These are phyloP conservation scores for Brachyhypopomus occidentalis DNA, from an alignment of 2,113 vertebrate genomes.

Conservation along the genomic window DNA sequence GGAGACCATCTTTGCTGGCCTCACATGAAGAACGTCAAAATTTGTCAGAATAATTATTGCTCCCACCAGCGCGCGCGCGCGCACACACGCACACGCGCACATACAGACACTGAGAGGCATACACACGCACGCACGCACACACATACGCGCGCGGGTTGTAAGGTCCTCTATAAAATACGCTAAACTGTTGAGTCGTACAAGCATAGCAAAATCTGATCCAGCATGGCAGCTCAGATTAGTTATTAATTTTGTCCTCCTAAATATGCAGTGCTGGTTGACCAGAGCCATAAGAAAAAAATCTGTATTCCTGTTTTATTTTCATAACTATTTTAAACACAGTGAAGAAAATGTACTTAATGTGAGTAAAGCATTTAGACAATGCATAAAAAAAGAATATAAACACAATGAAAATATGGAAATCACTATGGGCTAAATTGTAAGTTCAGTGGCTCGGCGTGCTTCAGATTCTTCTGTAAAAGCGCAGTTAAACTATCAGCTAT, in stretches of 20 bases:
- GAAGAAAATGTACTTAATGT: too few relatives aligned
- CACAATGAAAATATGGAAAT: neutral
- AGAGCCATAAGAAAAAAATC: too few relatives aligned
- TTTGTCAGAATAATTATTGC: slow-evolving; percentile 50
- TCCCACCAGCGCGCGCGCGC: slow-evolving; percentile 6
- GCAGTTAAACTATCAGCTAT: slow-evolving; percentile 59
- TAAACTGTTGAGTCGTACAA: neutral
- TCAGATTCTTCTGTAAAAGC: slow-evolving; percentile 55
- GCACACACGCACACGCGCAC: neutral
- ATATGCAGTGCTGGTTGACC: neutral
- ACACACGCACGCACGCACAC: slow-evolving; percentile 13
- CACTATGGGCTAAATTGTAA: neutral
- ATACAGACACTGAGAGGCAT: slow-evolving; percentile 15
- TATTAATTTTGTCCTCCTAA: neutral
- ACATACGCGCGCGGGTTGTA: neutral
- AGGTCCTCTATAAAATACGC: neutral
- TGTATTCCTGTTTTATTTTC: too few relatives aligned
- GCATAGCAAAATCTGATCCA: slow-evolving; percentile 8
- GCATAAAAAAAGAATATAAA: neutral
- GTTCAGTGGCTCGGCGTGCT: slow-evolving; percentile 28
- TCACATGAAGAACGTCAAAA: slow-evolving; percentile 59
- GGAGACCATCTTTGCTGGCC: slow-evolving; percentile 47
- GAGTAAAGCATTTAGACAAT: too few relatives aligned
- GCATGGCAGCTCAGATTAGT: neutral
- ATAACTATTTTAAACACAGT: too few relatives aligned